These are phyloP conservation scores for Prietella phreatophila DNA, from an alignment of 2,113 vertebrate species.

Conservation along the genomic window DNA sequence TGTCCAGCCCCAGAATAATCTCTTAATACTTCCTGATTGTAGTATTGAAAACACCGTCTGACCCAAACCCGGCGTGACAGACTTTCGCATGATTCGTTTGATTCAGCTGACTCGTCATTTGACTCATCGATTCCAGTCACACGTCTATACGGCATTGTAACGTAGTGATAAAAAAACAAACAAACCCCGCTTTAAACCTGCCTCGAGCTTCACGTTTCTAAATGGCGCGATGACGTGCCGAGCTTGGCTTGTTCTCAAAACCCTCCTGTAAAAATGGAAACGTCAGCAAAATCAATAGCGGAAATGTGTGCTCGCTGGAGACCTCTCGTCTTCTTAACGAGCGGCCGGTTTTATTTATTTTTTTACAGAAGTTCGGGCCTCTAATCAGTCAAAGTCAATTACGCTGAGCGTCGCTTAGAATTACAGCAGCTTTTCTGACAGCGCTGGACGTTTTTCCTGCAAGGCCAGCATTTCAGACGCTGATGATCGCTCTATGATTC, in stretches of 20 bases:
- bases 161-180: background rate
- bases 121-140: background rate
- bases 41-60: background rate
- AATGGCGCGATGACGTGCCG: background rate
- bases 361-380: constrained; percentile 28
- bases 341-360: background rate
- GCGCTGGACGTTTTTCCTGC: constrained; percentile 15
- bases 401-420: constrained; percentile 4
- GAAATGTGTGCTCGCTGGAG: constrained; percentile 37
- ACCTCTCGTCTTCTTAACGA: constrained; percentile 35
- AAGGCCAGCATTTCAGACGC: constrained; percentile 34
- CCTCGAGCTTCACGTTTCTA: no score
- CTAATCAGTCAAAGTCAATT: constrained; percentile 44
- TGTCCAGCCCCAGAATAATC: background rate
- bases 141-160: background rate
- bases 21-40: background rate
- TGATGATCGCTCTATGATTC: constrained; percentile 24
- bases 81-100: background rate
- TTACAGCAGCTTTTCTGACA: constrained; percentile 22
- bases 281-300: constrained; percentile 43
- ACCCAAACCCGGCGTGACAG: background rate
- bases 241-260: background rate
- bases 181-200: background rate
- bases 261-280: constrained; percentile 12
- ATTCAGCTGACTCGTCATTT: background rate